Evolutionary conservation across 2,888 invertebrate species (phyloP).

Genomic region (Zygothrica quintamaculata): DNA sequence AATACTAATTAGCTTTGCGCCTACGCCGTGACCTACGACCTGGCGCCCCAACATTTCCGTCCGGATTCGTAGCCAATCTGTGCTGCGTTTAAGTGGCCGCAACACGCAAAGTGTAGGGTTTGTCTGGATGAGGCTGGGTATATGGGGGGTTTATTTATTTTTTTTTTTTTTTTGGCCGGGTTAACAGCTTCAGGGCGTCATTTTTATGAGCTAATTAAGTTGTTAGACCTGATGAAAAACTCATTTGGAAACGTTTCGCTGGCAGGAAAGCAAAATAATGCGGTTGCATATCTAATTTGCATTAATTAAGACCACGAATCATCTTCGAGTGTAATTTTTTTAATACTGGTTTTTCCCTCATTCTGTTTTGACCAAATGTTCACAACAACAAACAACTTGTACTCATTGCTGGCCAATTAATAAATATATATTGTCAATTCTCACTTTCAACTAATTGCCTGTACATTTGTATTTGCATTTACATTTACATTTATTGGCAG

Average conservation of each 20-base stretch:
- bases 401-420: conserved; percentile 43
- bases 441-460: conserved; percentile 63
- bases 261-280: conserved; percentile 18
- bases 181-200: conserved; percentile 73
- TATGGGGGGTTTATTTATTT: background rate
- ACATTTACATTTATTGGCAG: conserved; percentile 74
- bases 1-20: conserved; percentile 81
- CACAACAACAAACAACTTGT: background rate
- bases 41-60: conserved; percentile 58
- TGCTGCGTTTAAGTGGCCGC: conserved; percentile 77
- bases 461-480: conserved; percentile 73
- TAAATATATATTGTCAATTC: conserved; percentile 34
- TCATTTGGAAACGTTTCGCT: conserved; percentile 60
- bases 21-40: conserved; percentile 77
- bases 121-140: background rate
- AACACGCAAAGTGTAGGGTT: conserved; percentile 58
- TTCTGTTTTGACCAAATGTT: conserved; percentile 9
- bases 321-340: conserved; percentile 12
- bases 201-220: conserved; percentile 80
- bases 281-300: conserved; percentile 74
- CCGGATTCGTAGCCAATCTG: conserved; percentile 67
- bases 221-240: conserved; percentile 80
- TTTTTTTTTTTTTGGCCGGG: conserved; percentile 48
- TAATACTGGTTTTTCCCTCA: no score
- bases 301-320: conserved; percentile 65